Evolutionary conservation across 2,113 vertebrate species (phyloP).

Genomic region (Machaerirhynchus nigripectus): DNA sequence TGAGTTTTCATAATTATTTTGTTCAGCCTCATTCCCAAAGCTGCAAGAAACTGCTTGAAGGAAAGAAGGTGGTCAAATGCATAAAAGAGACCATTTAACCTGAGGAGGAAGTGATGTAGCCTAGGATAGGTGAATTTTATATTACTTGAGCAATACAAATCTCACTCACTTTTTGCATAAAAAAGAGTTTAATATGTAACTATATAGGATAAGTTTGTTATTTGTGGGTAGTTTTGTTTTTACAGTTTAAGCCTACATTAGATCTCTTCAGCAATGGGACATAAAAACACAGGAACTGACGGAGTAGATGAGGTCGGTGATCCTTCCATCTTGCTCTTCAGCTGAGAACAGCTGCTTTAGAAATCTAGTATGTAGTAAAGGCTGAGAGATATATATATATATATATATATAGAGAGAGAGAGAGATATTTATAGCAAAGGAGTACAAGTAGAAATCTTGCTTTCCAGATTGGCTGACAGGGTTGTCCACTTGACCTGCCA

Average conservation of each 20-base stretch:
- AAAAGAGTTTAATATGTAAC: neutral
- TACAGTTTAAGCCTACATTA: neutral
- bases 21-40: neutral
- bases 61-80: neutral
- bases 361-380: neutral
- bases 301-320: neutral
- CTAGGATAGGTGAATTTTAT: neutral
- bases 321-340: neutral
- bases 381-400: neutral
- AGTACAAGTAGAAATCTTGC: neutral
- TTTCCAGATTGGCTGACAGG: neutral
- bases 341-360: neutral
- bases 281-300: neutral
- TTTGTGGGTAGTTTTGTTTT: neutral
- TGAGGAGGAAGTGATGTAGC: neutral
- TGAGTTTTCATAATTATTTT: neutral
- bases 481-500: neutral
- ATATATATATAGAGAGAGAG: no score
- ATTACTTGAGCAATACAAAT: neutral
- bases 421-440: neutral
- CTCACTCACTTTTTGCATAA: neutral
- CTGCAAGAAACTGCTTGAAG: neutral
- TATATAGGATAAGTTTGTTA: neutral
- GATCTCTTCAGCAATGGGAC: neutral
- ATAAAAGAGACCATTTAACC: neutral